phyloP scores from a whole-genome alignment of 2,113 vertebrate species.

The Chrysemys picta region DNA sequence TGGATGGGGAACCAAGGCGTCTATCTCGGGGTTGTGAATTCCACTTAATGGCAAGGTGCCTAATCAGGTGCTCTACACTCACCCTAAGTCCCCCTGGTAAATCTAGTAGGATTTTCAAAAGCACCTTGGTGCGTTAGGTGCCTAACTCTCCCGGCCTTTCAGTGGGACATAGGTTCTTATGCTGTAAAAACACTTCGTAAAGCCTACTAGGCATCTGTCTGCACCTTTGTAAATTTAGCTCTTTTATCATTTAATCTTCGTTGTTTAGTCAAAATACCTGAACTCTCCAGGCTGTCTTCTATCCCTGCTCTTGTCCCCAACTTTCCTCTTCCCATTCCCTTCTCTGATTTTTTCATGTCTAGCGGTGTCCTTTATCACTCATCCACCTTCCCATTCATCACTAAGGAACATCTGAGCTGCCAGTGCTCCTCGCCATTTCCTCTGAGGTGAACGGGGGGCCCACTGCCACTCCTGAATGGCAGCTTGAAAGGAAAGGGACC shows the following conservation, averaged over 20 bases:
- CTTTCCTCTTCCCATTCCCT: neutral
- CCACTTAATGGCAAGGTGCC: neutral
- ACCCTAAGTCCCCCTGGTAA: neutral
- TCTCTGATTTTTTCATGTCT: rapidly evolving
- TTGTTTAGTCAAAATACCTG: neutral
- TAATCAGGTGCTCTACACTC: neutral
- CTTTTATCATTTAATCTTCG: neutral
- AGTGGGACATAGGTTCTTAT: neutral
- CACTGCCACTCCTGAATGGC: neutral
- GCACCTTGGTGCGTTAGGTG: neutral
- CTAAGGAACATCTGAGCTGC: neutral
- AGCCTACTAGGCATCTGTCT: neutral
- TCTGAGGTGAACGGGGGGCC: neutral
- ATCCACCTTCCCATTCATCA: neutral
- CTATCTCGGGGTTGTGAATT: neutral
- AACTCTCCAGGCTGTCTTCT: neutral
- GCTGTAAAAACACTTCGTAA: neutral
- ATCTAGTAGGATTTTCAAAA: neutral
- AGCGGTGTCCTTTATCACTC: neutral
- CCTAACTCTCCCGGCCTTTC: neutral
- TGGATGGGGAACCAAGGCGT: neutral
- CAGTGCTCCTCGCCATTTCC: neutral
- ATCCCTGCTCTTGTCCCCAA: neutral
- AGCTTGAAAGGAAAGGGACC: neutral
- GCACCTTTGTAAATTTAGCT: neutral